These are phyloP conservation scores for Leptatherina wallacei DNA, from an alignment of 2,797 vertebrate species.

Conservation along the genomic window DNA sequence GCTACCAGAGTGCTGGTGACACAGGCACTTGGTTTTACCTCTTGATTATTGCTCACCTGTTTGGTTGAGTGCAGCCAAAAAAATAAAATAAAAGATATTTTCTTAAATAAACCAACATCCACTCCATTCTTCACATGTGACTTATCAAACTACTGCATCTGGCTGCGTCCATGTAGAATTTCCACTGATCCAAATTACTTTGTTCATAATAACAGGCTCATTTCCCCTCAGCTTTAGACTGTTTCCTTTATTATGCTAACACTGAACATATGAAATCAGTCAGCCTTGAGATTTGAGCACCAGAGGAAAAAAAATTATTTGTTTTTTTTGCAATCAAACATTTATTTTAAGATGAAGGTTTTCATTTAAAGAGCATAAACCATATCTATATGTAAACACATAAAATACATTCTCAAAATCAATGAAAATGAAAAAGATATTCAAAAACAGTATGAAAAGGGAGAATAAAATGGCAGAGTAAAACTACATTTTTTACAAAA, in stretches of 20 bases:
- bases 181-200: background rate
- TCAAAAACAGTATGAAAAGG: background rate
- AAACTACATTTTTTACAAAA: background rate
- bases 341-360: constrained; percentile 2
- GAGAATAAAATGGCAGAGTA: background rate
- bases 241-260: background rate
- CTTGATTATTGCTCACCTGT: too few species aligned
- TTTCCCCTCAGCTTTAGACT: background rate
- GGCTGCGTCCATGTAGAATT: background rate
- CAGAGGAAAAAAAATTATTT: background rate
- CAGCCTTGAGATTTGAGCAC: background rate
- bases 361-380: background rate
- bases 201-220: background rate
- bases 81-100: too few species aligned
- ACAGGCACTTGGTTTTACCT: too few species aligned
- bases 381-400: background rate
- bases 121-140: background rate
- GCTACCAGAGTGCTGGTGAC: too few species aligned
- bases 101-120: background rate
- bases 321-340: background rate
- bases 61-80: too few species aligned
- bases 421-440: background rate
- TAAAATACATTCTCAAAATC: background rate
- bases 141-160: background rate
- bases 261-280: background rate